phyloP scores from a whole-genome alignment of 2,113 vertebrate genomes.

The Thermophis baileyi region DNA sequence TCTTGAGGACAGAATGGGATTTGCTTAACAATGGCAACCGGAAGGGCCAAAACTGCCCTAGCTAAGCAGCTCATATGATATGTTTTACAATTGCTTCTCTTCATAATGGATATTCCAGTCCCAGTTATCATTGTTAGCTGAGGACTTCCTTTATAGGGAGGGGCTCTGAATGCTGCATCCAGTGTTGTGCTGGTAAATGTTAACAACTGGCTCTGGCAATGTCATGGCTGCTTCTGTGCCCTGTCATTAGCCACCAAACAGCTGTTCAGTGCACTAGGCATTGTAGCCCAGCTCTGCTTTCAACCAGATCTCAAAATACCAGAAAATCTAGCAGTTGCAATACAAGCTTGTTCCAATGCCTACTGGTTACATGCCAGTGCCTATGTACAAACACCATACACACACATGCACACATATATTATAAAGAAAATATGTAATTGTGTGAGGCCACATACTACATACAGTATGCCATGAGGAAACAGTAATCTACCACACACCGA shows the following conservation, averaged over 20 bases:
- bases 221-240: neutral
- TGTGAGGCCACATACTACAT: neutral
- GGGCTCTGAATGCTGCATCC: neutral
- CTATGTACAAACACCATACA: neutral
- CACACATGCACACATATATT: neutral
- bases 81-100: neutral
- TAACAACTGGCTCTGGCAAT: neutral
- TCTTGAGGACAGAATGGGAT: neutral
- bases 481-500: neutral
- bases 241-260: neutral
- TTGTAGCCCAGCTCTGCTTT: neutral
- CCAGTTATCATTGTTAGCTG: neutral
- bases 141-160: neutral
- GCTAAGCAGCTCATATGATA: neutral
- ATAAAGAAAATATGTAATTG: constrained; percentile 6
- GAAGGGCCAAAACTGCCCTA: neutral
- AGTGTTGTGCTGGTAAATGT: neutral
- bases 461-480: constrained; percentile 18
- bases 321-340: neutral
- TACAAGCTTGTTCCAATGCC: neutral
- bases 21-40: neutral
- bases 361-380: neutral
- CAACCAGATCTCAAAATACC: neutral
- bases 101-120: neutral
- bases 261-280: neutral